These are phyloP conservation scores for Sebastes paucispinis DNA, from an alignment of 2,797 vertebrate species.

Conservation along the genomic window DNA sequence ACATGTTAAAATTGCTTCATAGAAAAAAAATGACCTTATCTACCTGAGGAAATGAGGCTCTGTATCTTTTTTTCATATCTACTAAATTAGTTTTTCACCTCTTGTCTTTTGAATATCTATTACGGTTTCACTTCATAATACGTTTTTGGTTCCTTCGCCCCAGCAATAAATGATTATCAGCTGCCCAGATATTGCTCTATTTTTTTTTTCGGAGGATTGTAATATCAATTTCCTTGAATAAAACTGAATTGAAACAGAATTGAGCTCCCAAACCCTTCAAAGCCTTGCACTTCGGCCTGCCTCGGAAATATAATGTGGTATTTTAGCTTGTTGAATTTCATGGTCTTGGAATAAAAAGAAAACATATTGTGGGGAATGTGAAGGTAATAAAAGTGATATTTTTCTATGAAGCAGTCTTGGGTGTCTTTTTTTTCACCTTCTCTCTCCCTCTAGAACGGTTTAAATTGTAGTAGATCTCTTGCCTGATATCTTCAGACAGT, in stretches of 20 bases:
- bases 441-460: background rate
- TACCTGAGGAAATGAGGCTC: conserved; percentile 66
- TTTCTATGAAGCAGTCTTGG: conserved; percentile 82
- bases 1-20: conserved; percentile 47
- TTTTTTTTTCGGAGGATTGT: conserved; percentile 37
- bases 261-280: conserved; percentile 41
- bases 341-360: conserved; percentile 85
- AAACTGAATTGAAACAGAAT: conserved; percentile 55
- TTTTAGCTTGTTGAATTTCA: conserved; percentile 91
- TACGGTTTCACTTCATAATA: conserved; percentile 63
- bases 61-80: conserved; percentile 60
- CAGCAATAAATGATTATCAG: conserved; percentile 62
- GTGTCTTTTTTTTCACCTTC: conserved; percentile 2
- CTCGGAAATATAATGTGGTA: conserved; percentile 73
- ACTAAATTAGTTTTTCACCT: conserved; percentile 72
- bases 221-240: conserved; percentile 61
- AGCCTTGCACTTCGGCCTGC: conserved; percentile 75
- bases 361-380: conserved; percentile 93
- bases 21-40: conserved; percentile 60
- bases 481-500: conserved; percentile 32
- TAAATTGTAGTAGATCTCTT: conserved; percentile 17
- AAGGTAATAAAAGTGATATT: conserved; percentile 95
- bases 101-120: conserved; percentile 70
- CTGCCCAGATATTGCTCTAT: conserved; percentile 54
- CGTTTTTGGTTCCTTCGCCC: conserved; percentile 61